phyloP scores from a whole-genome alignment of 2,888 invertebrate genomes.

The Drosophila paranaensis region DNA sequence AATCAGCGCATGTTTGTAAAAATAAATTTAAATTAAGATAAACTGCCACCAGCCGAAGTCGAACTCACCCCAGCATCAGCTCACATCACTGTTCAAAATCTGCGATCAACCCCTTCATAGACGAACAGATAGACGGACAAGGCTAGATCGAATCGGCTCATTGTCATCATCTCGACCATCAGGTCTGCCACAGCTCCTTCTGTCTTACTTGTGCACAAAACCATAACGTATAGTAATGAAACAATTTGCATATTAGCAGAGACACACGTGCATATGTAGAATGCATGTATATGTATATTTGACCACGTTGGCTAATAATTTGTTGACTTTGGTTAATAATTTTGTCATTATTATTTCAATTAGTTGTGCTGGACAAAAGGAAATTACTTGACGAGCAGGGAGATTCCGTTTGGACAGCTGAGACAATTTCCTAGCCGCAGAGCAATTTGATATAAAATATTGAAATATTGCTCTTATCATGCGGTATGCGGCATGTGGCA shows the following conservation, averaged over 20 bases:
- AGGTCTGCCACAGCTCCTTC: background rate
- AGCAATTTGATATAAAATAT: constrained; percentile 54
- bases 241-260: background rate
- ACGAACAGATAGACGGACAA: too few species aligned
- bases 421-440: constrained; percentile 31
- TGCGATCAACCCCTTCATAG: too few species aligned
- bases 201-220: background rate
- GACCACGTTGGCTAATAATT: constrained; percentile 1
- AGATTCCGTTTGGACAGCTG: constrained; percentile 1
- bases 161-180: too few species aligned
- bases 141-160: too few species aligned
- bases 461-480: constrained; percentile 27
- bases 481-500: constrained; percentile 9
- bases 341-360: constrained; percentile 64
- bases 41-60: too few species aligned
- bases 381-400: constrained; percentile 37
- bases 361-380: constrained; percentile 37
- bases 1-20: too few species aligned
- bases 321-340: constrained; percentile 45
- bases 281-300: background rate
- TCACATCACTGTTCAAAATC: too few species aligned
- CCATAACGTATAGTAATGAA: background rate
- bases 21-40: too few species aligned
- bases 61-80: too few species aligned
- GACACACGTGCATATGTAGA: background rate